Conservation (phyloP, 2,888 invertebrate species). For the Syrphus vitripennis region DNA sequence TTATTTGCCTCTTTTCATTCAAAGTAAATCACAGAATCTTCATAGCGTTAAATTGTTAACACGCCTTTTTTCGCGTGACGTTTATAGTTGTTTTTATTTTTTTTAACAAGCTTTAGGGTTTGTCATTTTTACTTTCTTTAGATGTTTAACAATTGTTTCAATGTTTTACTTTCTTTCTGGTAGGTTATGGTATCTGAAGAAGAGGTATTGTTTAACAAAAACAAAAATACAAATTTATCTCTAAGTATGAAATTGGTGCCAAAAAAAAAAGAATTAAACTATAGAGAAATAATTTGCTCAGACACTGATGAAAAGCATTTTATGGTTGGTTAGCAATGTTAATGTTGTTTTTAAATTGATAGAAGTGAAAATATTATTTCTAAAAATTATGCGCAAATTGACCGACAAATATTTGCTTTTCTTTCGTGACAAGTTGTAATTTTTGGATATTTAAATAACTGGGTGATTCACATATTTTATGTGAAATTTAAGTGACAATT, state of each 20-base stretch:
- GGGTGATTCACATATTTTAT: neutral
- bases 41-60: conserved; percentile 51
- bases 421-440: neutral
- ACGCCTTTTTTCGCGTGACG: conserved; percentile 47
- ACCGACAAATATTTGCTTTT: neutral
- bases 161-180: conserved; percentile 12
- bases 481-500: neutral
- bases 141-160: neutral
- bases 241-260: neutral
- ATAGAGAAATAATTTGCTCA: neutral
- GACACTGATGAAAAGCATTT: neutral
- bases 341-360: neutral
- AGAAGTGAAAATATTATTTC: conserved; percentile 7
- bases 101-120: neutral
- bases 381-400: neutral
- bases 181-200: neutral
- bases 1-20: neutral
- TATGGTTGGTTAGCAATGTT: neutral
- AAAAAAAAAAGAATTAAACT: neutral
- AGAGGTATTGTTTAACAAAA: neutral
- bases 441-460: neutral
- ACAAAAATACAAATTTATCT: too few relatives aligned
- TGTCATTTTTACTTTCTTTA: conserved; percentile 1
- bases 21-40: conserved; percentile 42
- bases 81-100: conserved; percentile 29